Evolutionary conservation across 2,113 vertebrate species (phyloP), one percentile per base, ranked within the genome.

Genomic region (Pollachius pollachius): DNA sequence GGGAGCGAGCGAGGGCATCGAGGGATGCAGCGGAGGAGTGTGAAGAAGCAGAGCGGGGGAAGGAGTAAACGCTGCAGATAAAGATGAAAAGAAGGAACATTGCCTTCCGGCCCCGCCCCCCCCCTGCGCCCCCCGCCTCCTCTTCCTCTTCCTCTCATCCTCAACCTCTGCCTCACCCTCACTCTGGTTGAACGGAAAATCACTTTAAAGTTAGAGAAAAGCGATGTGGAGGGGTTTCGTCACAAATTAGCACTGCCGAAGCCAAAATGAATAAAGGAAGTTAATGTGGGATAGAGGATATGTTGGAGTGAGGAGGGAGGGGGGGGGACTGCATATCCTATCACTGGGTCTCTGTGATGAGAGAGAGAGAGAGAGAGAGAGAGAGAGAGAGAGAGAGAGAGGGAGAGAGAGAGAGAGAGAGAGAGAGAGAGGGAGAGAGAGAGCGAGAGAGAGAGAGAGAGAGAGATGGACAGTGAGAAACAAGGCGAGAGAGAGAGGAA

Each of bases 21-120:
- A 67, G 62, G 77, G 71, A 62, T 74, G 68, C 70, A 79, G 37
- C 72, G 71, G 68, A 62, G 78, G 71, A 30, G 30, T 30, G 30
- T 30, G 30, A 30, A 30, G 30, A 30, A 30, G 30, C 30, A 3
- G 30, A 30, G 59, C 57, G 27, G 30, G 58, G 62, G 37, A 73
- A 72, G 30, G 52, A 64, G 70, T 18, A 23, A 68, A 73, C 68
- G 65, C 18, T 68, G 19, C 17, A 64, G 25, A 76, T 52, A 65
- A 71, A 69, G 59, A 72, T 59, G n/a, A 64, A 70, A 58, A 56
- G 52, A 65, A 27, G 75, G 64, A 69, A 64, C 63, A 30, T 5
- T 27, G 34, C 6, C 17, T 16, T 15, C 37, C 1, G 25, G 16
- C 7, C 0, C 52, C 48, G 7, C 48, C 48, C 67, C 6, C 67